A percentile compares a stretch with the other conserved stretches of the same genome.
phyloP scores from a whole-genome alignment of 2,113 vertebrate species.

The Tetraodon nigroviridis region DNA sequence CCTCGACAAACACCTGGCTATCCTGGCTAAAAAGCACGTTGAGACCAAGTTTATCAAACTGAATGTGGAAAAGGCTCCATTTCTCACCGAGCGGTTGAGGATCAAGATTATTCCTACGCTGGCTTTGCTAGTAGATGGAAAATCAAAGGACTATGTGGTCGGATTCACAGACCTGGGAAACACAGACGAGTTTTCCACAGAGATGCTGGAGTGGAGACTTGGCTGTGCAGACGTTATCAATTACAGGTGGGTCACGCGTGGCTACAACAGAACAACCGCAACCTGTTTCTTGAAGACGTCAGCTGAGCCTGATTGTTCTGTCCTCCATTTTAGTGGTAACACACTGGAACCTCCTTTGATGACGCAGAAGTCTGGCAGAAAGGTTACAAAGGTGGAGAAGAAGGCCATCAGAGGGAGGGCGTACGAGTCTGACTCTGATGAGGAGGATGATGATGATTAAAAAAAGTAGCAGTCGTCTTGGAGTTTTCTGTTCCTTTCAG shows the following conservation, averaged over 20 bases:
- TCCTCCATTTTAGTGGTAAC: constrained; percentile 80
- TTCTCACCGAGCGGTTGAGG: constrained; percentile 88
- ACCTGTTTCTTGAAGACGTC: background rate
- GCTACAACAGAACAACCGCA: background rate
- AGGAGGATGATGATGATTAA: constrained; percentile 87
- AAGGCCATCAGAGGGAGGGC: constrained; percentile 89
- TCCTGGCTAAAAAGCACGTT: constrained; percentile 91
- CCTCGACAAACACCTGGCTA: constrained; percentile 87
- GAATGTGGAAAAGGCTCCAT: constrained; percentile 94
- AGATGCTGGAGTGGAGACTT: constrained; percentile 93
- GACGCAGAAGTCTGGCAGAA: constrained; percentile 80
- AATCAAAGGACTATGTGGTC: constrained; percentile 91
- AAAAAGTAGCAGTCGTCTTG: constrained; percentile 31
- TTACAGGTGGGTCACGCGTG: constrained; percentile 80
- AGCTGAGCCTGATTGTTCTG: constrained; percentile 1
- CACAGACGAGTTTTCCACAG: constrained; percentile 93
- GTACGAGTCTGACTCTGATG: constrained; percentile 89
- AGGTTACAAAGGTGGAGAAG: constrained; percentile 93
- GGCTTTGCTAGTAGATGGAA: constrained; percentile 89
- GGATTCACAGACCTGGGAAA: constrained; percentile 93
- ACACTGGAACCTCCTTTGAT: constrained; percentile 87
- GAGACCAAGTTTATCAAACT: constrained; percentile 97
- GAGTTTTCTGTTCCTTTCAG: constrained; percentile 12
- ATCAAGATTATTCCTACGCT: constrained; percentile 93
- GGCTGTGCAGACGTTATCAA: constrained; percentile 87